Percentiles rank a stretch among this genome's conserved stretches.
These are phyloP conservation scores for Flabesymbios commensalis DNA, from an alignment of 2,888 invertebrate species.

Conservation along the genomic window DNA sequence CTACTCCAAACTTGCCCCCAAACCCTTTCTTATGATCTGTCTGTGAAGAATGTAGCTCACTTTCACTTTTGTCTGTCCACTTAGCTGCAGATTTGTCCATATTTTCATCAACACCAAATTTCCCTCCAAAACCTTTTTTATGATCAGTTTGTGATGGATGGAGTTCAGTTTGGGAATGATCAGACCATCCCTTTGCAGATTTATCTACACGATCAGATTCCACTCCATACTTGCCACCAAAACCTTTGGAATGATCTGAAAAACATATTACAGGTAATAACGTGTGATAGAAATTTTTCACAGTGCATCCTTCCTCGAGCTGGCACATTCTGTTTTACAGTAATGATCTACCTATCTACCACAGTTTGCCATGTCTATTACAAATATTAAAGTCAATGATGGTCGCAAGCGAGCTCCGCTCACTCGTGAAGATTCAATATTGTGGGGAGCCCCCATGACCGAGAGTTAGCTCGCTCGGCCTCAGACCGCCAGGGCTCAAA, in stretches of 20 bases:
- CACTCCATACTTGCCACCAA: slow-evolving; percentile 60
- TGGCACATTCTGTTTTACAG: too few species aligned
- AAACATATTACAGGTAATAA: too few species aligned
- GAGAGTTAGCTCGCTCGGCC: too few species aligned
- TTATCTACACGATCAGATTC: slow-evolving; percentile 71
- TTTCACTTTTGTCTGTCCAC: slow-evolving; percentile 38
- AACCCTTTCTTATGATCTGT: slow-evolving; percentile 52
- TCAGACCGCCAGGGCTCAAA: too few species aligned
- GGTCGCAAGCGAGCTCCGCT: too few species aligned
- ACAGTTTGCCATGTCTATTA: too few species aligned
- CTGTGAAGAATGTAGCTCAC: slow-evolving; percentile 69
- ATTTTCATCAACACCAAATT: slow-evolving; percentile 61
- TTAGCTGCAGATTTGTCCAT: slow-evolving; percentile 69
- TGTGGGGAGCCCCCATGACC: too few species aligned
- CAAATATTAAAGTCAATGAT: too few species aligned
- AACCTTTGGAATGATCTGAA: slow-evolving; percentile 61
- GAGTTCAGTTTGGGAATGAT: slow-evolving; percentile 46
- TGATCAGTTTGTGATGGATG: slow-evolving; percentile 69
- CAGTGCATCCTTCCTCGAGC: too few species aligned
- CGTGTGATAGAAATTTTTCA: too few species aligned
- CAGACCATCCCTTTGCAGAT: slow-evolving; percentile 41
- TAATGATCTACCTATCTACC: too few species aligned
- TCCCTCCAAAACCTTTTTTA: slow-evolving; percentile 60
- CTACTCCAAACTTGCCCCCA: slow-evolving; percentile 62
- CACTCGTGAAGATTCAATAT: too few species aligned